Conservation (phyloP, 2,797 vertebrate species). For the Channa striata region DNA sequence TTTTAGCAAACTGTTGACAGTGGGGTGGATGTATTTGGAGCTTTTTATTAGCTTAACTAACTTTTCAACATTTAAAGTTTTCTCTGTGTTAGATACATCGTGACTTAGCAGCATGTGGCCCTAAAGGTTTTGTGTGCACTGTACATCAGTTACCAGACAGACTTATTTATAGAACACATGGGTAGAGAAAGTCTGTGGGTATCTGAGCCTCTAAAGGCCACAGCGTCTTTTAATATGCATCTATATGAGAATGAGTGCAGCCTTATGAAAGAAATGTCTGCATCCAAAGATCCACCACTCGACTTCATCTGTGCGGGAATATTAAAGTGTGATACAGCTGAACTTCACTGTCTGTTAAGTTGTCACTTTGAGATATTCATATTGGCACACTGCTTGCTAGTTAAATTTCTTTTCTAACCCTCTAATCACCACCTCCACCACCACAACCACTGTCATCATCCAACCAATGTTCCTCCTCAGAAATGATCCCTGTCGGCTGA, state of each 20-base stretch:
- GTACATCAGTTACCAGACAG: not conserved
- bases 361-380: slow-evolving; percentile 36
- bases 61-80: too few relatives aligned
- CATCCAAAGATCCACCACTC: not conserved
- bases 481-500: slow-evolving; percentile 62
- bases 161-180: slow-evolving; percentile 6
- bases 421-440: slow-evolving; percentile 25
- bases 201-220: not conserved
- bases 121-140: not conserved
- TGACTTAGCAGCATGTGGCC: not conserved
- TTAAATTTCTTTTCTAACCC: slow-evolving; percentile 34
- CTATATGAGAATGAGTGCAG: slow-evolving; percentile 19
- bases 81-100: too few relatives aligned
- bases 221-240: slow-evolving; percentile 13
- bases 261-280: slow-evolving; percentile 21
- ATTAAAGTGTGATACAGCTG: slow-evolving; percentile 30
- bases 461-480: slow-evolving; percentile 42
- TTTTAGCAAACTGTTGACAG: too few relatives aligned
- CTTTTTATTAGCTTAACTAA: too few relatives aligned
- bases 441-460: slow-evolving; percentile 30
- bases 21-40: too few relatives aligned
- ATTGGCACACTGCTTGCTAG: slow-evolving; percentile 18
- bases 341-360: slow-evolving; percentile 34
- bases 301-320: slow-evolving; percentile 13
- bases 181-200: not conserved